These are phyloP conservation scores for Morelia viridis DNA, from an alignment of 2,797 vertebrate species.

Conservation along the genomic window DNA sequence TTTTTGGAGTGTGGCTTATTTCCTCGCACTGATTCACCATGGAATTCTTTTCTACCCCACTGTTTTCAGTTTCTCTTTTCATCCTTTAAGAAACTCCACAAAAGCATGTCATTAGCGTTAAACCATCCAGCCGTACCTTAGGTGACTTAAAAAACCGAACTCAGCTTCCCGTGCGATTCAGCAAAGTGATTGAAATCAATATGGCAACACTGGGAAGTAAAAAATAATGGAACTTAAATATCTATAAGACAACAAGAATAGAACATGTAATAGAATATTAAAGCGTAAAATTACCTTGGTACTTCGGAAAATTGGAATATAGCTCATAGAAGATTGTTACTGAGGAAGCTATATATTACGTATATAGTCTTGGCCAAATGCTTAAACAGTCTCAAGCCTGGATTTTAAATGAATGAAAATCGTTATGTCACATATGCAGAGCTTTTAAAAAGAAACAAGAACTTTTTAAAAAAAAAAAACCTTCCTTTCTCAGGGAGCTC, in stretches of 20 bases:
- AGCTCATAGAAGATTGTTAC: neutral
- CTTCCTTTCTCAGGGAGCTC: neutral
- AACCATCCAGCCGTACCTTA: slow-evolving; percentile 40
- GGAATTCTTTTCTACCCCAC: slow-evolving; percentile 54
- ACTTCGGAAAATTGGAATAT: neutral
- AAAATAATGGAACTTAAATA: neutral
- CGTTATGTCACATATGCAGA: neutral
- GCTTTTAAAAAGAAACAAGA: neutral
- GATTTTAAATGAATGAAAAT: neutral
- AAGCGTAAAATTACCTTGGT: neutral
- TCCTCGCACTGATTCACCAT: slow-evolving; percentile 46
- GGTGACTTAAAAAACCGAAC: slow-evolving; percentile 14
- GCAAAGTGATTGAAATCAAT: neutral
- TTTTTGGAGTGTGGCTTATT: slow-evolving; percentile 36
- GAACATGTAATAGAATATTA: neutral
- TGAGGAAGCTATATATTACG: neutral
- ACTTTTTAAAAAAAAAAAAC: neutral
- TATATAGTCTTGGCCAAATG: neutral
- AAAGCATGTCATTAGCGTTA: slow-evolving; percentile 40
- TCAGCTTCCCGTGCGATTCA: neutral
- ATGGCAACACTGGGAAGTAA: neutral
- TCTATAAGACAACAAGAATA: neutral
- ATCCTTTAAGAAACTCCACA: slow-evolving; percentile 33
- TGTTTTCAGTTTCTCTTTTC: slow-evolving; percentile 56
- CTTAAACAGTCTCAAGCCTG: neutral